Percentiles rank a stretch among this genome's conserved stretches.
These are phyloP conservation scores for Potamarius usumacintae DNA, from an alignment of 2,113 vertebrate species.

Conservation along the genomic window DNA sequence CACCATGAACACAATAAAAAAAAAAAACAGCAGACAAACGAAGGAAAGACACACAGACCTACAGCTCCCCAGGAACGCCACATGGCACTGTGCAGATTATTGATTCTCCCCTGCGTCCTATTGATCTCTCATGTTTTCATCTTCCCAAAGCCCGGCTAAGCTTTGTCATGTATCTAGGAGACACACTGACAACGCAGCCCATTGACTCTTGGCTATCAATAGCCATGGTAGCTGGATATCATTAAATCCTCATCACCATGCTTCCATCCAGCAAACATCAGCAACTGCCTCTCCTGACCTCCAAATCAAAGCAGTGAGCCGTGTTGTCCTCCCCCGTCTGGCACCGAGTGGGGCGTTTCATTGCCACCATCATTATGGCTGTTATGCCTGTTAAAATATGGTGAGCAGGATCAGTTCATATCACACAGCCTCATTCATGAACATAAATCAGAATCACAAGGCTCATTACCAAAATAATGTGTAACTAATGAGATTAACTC, in stretches of 20 bases:
- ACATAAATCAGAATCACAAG: slow-evolving; percentile 40
- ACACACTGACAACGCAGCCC: slow-evolving; percentile 72
- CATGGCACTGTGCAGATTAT: slow-evolving; percentile 70
- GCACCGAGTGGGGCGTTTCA: slow-evolving; percentile 21
- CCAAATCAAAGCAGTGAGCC: slow-evolving; percentile 65
- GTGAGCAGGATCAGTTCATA: slow-evolving; percentile 16
- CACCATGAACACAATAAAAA: slow-evolving; percentile 29
- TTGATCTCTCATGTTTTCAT: slow-evolving; percentile 81
- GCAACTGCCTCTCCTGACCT: slow-evolving; percentile 69
- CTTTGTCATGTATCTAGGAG: slow-evolving; percentile 75
- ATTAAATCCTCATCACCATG: slow-evolving; percentile 80
- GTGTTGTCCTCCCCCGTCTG: slow-evolving; percentile 33
- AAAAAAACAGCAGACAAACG: neutral
- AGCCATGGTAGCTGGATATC: slow-evolving; percentile 76
- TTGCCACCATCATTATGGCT: slow-evolving; percentile 29
- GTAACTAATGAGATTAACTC: slow-evolving; percentile 46
- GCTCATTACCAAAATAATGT: slow-evolving; percentile 47
- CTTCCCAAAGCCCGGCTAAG: slow-evolving; percentile 76
- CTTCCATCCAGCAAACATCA: slow-evolving; percentile 65
- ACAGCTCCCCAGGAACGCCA: slow-evolving; percentile 59
- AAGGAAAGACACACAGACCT: slow-evolving; percentile 26
- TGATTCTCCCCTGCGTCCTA: slow-evolving; percentile 81
- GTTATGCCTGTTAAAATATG: slow-evolving; percentile 32
- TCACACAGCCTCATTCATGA: slow-evolving; percentile 31
- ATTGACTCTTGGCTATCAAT: slow-evolving; percentile 77